A percentile compares a stretch with the other conserved stretches of the same genome.
Conservation (phyloP, 2,797 vertebrate species). For the Enteromius unitaeniatus region DNA sequence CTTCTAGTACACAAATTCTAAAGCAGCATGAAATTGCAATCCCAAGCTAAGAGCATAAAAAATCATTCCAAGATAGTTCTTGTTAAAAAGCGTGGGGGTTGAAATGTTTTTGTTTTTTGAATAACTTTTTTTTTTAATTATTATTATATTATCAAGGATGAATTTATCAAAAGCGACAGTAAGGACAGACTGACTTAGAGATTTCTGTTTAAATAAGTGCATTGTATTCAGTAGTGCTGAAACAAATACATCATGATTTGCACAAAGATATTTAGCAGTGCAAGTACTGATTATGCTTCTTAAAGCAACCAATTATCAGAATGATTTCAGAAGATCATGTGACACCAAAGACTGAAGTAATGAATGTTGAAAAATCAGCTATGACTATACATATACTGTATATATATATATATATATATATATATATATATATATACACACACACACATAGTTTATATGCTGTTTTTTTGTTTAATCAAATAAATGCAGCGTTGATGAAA, state of each 20-base stretch:
- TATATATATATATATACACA: no score
- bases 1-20: slow-evolving; percentile 20
- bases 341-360: neutral
- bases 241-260: neutral
- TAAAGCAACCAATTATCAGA: neutral
- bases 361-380: neutral
- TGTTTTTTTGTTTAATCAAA: neutral
- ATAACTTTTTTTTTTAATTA: neutral
- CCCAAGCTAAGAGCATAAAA: neutral
- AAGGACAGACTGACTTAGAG: neutral
- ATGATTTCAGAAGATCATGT: neutral
- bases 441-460: no score
- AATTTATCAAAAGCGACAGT: neutral
- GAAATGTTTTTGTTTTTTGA: neutral
- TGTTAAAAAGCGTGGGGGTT: neutral
- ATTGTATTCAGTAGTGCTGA: neutral
- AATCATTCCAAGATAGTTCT: neutral
- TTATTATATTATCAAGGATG: neutral
- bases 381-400: no score
- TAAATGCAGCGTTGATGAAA: neutral
- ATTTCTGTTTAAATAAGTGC: neutral
- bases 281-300: neutral
- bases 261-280: neutral
- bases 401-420: no score
- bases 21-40: slow-evolving; percentile 2